phyloP scores from a whole-genome alignment of 92 coral and sea anemone genomes.

The Diadumene lineata region DNA sequence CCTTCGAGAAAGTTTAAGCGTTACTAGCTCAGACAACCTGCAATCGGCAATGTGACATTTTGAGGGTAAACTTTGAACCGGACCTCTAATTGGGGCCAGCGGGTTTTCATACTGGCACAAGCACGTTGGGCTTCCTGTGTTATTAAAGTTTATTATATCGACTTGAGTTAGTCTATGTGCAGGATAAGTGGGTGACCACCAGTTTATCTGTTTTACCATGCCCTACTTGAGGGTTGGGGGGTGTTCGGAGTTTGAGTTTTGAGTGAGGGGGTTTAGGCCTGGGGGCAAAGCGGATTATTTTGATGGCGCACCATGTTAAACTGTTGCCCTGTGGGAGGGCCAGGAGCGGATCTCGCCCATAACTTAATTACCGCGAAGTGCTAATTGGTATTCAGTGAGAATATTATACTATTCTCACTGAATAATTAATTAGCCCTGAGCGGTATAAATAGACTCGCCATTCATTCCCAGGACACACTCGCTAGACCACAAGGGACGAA shows the following conservation, averaged over 20 bases:
- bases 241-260: neutral
- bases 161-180: too few relatives aligned
- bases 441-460: neutral
- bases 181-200: neutral
- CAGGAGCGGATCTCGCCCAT: slow-evolving; percentile 24
- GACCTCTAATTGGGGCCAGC: neutral
- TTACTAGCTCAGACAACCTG: neutral
- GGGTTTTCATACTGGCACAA: too few relatives aligned
- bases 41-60: neutral
- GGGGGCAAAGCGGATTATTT: neutral
- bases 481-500: neutral
- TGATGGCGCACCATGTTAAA: neutral
- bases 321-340: neutral
- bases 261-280: neutral
- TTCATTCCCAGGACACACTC: neutral
- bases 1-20: too few relatives aligned
- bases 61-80: neutral
- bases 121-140: too few relatives aligned
- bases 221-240: neutral
- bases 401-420: neutral
- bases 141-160: too few relatives aligned
- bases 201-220: neutral
- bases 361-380: slow-evolving; percentile 29
- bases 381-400: slow-evolving; percentile 28
- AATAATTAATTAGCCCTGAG: neutral